Evolutionary conservation across 2,888 invertebrate genomes (phyloP), one percentile per base, ranked within the genome.

Genomic region (Cephus pulcher): DNA sequence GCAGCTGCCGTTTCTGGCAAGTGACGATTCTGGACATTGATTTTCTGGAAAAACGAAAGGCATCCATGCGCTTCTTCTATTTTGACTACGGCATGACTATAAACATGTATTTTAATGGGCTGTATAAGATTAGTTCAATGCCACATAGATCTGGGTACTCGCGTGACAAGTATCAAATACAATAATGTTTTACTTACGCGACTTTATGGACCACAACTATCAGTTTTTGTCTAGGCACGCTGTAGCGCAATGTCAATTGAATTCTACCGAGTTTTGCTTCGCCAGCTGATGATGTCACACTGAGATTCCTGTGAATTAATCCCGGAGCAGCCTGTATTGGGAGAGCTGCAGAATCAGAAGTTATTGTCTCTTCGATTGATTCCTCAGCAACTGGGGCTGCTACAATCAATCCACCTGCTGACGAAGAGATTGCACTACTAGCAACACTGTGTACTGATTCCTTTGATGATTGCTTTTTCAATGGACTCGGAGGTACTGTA

Each of bases 151-250:
- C 56, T 56, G 56, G 23, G 6, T 56, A 23, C 9, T 23, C 15
- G 56, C 1, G 23, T 56, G 23, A 56, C 23, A 23, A 56, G 56
- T 23, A 56, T 56, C 56, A 23, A 23, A 23, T 23, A 56, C 2
- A 56, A n/a, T 34, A 40, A 76, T 30, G 74, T 34, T 33, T 40
- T 85, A 94, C 96, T 95, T 94, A 97, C 97, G 95, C 95, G 83
- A 98, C 96, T 93, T 97, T 97, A 91, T 98, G 98, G 1, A 98
- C 95, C 15, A 97, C 96, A 56, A 98, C 94, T 77, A 95, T 94
- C 32, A 98, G 93, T 80, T 95, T 95, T 92, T 98, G 97, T 76
- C 97, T 94, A 86, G 95, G 96, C 76, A 95, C 94, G 88, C 97
- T 97, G 92, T 98, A 98, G 77, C 96, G 95, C 71, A 98, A 92